Conservation (phyloP, 1,140 invertebrate genomes). For the Sinonovacula constricta region DNA sequence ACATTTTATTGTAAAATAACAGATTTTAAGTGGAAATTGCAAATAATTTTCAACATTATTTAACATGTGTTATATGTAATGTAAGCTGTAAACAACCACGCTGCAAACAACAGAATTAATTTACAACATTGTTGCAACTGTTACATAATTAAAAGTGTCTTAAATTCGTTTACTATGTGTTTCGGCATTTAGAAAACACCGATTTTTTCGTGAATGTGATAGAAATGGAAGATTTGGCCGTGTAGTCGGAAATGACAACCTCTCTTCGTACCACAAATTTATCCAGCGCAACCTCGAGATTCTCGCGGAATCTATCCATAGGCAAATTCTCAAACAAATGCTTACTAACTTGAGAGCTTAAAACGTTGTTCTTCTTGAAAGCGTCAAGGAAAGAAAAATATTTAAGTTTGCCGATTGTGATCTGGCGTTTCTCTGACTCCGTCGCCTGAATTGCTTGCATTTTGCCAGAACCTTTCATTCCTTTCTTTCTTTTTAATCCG, state of each 20-base stretch:
- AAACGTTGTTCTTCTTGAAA: neutral
- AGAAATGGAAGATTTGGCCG: slow-evolving; percentile 22
- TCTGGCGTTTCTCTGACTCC: neutral
- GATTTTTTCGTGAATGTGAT: slow-evolving; percentile 42
- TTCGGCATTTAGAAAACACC: slow-evolving; percentile 24
- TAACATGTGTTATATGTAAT: too few relatives aligned
- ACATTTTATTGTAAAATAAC: too few relatives aligned
- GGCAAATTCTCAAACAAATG: slow-evolving; percentile 24
- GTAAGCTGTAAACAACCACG: too few relatives aligned
- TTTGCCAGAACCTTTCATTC: neutral
- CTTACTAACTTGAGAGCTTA: neutral
- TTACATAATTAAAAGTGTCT: too few relatives aligned
- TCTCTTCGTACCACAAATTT: slow-evolving; percentile 44
- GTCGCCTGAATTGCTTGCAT: neutral
- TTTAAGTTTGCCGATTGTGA: slow-evolving; percentile 26
- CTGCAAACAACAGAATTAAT: too few relatives aligned
- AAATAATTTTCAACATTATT: too few relatives aligned
- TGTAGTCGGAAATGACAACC: slow-evolving; percentile 35
- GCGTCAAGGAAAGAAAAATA: slow-evolving; percentile 25
- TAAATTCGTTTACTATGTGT: too few relatives aligned
- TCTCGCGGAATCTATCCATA: slow-evolving; percentile 28
- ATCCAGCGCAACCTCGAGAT: slow-evolving; percentile 33
- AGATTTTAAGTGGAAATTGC: too few relatives aligned
- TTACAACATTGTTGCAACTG: too few relatives aligned
- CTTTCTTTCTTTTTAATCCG: neutral